Conservation (phyloP, 2,797 vertebrate species). For the Trachops cirrhosus region DNA sequence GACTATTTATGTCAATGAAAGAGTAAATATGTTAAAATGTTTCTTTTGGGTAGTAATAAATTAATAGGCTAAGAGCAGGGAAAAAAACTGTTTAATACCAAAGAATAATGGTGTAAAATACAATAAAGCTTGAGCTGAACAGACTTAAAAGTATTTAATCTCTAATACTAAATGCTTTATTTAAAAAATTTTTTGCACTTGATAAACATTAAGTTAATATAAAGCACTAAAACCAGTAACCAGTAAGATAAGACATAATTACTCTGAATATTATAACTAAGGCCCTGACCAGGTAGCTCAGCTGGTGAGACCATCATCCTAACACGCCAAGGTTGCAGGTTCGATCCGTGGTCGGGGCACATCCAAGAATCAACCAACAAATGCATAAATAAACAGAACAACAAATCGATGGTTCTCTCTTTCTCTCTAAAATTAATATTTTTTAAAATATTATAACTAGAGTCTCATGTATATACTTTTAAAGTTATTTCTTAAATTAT, state of each 20-base stretch:
- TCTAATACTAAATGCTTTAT: not conserved
- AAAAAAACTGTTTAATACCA: not conserved
- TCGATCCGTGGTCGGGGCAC: not conserved
- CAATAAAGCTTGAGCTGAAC: not conserved
- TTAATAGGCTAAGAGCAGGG: not conserved
- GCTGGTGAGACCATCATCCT: not conserved
- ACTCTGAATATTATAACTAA: conserved; percentile 1
- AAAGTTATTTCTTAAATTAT: conserved; percentile 21
- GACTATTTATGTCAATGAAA: not conserved
- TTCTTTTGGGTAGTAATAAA: not conserved
- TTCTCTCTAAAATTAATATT: not conserved
- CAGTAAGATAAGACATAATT: not conserved
- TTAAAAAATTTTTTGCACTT: not conserved
- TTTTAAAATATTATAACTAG: not conserved
- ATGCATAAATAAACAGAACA: not conserved
- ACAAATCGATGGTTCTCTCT: not conserved
- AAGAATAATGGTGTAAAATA: conserved; percentile 30
- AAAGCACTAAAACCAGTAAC: conserved; percentile 10
- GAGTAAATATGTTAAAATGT: conserved; percentile 5
- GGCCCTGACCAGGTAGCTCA: not conserved
- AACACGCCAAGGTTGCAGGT: not conserved
- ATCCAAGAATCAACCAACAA: not conserved
- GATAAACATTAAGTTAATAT: conserved; percentile 4
- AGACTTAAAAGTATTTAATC: not conserved
- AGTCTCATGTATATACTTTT: not conserved